Evolutionary conservation across 2,888 invertebrate genomes (phyloP).

Genomic region (Magallana nippona): DNA sequence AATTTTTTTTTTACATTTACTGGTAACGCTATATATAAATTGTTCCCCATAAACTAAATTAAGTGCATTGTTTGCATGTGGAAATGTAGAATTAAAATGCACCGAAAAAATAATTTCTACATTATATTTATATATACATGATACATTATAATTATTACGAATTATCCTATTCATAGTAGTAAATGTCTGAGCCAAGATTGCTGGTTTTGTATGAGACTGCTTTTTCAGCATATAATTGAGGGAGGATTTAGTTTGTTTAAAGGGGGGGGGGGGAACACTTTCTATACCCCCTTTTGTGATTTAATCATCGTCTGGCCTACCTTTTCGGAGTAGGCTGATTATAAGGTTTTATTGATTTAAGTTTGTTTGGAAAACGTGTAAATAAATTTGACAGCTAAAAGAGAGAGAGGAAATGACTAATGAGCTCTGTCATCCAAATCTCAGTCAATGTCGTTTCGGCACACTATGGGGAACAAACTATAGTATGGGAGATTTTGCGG

Average conservation of each 20-base stretch:
- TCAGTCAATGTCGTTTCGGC: neutral
- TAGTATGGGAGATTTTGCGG: neutral
- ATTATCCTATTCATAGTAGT: conserved; percentile 13
- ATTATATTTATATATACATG: too few species aligned
- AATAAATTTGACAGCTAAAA: conserved; percentile 20
- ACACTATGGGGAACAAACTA: conserved; percentile 28
- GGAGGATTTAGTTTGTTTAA: neutral
- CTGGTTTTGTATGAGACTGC: neutral
- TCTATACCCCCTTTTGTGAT: neutral
- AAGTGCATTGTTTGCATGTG: too few species aligned
- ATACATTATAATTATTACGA: neutral
- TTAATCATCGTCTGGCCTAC: neutral
- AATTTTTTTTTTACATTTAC: too few species aligned
- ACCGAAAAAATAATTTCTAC: too few species aligned
- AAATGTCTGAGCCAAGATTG: neutral
- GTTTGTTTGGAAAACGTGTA: conserved; percentile 14
- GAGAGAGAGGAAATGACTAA: conserved; percentile 33
- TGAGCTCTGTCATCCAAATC: conserved; percentile 5
- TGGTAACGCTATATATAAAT: too few species aligned
- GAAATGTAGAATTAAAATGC: too few species aligned
- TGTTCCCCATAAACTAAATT: too few species aligned
- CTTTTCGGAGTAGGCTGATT: neutral
- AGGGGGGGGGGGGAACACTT: neutral
- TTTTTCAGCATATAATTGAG: neutral
- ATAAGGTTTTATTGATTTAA: conserved; percentile 2